These are phyloP conservation scores for Eutolmus rufibarbis DNA, from an alignment of 2,888 invertebrate species.

Conservation along the genomic window DNA sequence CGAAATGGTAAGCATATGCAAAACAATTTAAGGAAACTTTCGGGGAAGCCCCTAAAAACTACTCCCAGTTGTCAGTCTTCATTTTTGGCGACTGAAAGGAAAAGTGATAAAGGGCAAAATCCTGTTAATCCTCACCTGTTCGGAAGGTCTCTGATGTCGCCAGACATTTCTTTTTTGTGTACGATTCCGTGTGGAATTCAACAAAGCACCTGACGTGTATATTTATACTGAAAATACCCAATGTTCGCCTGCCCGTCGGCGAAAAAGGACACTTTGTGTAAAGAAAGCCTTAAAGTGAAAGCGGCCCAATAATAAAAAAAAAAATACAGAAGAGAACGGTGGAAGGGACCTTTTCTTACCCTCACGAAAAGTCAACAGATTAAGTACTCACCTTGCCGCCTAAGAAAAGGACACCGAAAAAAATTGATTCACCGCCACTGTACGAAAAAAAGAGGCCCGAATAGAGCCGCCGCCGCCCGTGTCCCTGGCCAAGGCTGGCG, in stretches of 20 bases:
- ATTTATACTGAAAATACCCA: neutral
- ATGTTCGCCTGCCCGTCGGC: neutral
- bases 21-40: neutral
- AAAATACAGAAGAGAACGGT: neutral
- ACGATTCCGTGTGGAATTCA: neutral
- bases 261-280: conserved; percentile 10
- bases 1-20: neutral
- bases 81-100: conserved; percentile 14
- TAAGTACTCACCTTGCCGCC: conserved; percentile 33
- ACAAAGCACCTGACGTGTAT: conserved; percentile 9
- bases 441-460: neutral
- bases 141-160: neutral
- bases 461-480: neutral
- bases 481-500: neutral
- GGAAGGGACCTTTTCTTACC: neutral
- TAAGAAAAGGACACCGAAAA: conserved; percentile 21
- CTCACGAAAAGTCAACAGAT: conserved; percentile 36
- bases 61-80: neutral
- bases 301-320: neutral
- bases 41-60: neutral
- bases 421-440: neutral
- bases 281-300: conserved; percentile 30
- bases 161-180: conserved; percentile 1
- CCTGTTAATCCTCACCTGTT: conserved; percentile 12
- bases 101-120: conserved; percentile 21